These are phyloP conservation scores for Tamias sibiricus DNA, from an alignment of 2,113 vertebrate species.

Conservation along the genomic window DNA sequence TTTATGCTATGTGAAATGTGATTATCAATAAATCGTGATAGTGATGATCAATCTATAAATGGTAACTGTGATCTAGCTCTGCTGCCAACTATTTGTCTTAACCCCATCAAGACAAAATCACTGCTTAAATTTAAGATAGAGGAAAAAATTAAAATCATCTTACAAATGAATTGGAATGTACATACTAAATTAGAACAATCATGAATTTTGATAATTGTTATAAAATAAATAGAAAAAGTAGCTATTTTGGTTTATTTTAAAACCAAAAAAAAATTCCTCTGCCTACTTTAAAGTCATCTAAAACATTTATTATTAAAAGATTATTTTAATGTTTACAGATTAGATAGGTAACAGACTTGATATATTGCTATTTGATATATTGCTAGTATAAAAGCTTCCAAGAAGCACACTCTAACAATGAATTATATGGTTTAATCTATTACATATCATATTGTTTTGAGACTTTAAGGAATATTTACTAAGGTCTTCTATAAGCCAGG, in stretches of 20 bases:
- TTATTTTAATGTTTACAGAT: conserved; percentile 11
- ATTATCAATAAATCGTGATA: not conserved
- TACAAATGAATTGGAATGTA: not conserved
- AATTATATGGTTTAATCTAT: not conserved
- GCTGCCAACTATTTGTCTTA: not conserved
- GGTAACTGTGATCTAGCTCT: not conserved
- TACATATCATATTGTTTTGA: not conserved
- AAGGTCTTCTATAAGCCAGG: not conserved
- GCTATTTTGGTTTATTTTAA: conserved; percentile 28
- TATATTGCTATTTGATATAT: not conserved
- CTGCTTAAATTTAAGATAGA: not conserved
- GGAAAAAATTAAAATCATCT: not conserved
- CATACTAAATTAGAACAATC: not conserved
- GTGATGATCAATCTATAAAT: not conserved
- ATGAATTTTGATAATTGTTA: not conserved
- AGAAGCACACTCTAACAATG: not conserved
- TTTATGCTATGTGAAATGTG: conserved; percentile 27
- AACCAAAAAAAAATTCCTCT: conserved; percentile 21
- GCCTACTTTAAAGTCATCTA: not conserved
- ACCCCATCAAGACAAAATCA: not conserved
- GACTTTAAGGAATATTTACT: conserved; percentile 11
- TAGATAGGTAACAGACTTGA: not conserved
- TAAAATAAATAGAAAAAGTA: not conserved
- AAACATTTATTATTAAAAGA: not conserved
- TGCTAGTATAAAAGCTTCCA: not conserved